These are phyloP conservation scores for Pegoplata infirma DNA, from an alignment of 2,888 invertebrate genomes.

Conservation along the genomic window DNA sequence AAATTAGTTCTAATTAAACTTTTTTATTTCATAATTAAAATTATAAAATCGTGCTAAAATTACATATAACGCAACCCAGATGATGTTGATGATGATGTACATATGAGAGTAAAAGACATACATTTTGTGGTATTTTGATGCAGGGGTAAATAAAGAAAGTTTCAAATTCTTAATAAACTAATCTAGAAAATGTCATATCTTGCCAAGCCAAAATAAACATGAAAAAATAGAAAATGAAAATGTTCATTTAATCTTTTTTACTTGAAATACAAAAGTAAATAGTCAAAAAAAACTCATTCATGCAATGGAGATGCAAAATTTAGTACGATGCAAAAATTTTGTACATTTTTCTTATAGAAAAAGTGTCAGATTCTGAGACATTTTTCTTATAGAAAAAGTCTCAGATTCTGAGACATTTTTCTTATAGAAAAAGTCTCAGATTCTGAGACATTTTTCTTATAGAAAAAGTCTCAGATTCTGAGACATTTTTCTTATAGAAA, in stretches of 20 bases:
- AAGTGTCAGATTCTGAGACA: too few relatives aligned
- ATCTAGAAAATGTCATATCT: conserved; percentile 28
- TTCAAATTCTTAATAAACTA: conserved; percentile 37
- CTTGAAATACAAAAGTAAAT: neutral
- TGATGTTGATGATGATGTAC: conserved; percentile 10
- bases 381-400: too few relatives aligned
- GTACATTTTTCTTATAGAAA: too few relatives aligned
- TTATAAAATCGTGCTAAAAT: conserved; percentile 40
- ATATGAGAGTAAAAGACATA: conserved; percentile 18
- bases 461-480: too few relatives aligned
- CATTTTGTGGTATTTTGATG: conserved; percentile 5
- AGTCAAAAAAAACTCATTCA: too few relatives aligned
- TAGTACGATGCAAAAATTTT: too few relatives aligned
- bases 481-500: too few relatives aligned
- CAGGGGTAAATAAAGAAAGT: neutral
- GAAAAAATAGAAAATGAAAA: neutral
- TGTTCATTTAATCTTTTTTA: neutral
- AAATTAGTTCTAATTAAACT: conserved; percentile 57
- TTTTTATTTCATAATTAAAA: conserved; percentile 38
- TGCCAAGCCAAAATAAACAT: neutral
- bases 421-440: too few relatives aligned
- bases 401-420: too few relatives aligned
- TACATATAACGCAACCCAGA: neutral
- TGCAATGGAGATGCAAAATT: too few relatives aligned
- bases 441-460: too few relatives aligned